phyloP scores from a whole-genome alignment of 2,113 vertebrate genomes.

The Orycteropus afer region DNA sequence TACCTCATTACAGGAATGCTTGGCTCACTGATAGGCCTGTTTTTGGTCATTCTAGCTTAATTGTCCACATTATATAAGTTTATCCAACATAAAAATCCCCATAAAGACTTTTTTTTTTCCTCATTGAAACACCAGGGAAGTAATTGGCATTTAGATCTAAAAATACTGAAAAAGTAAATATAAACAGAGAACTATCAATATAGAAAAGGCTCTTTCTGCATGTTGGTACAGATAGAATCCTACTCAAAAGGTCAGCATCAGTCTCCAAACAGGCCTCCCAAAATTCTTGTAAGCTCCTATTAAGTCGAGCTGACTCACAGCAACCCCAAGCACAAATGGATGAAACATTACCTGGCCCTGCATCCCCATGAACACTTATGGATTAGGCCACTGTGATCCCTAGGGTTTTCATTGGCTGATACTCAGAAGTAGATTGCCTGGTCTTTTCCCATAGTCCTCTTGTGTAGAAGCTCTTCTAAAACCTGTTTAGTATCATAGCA shows the following conservation, averaged over 20 bases:
- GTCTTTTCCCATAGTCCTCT: no score
- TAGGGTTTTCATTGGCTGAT: neutral
- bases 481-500: neutral
- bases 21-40: conserved; percentile 43
- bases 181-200: neutral
- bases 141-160: neutral
- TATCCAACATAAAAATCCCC: neutral
- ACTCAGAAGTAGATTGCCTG: neutral
- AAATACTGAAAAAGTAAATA: neutral
- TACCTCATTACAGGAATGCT: conserved; percentile 24
- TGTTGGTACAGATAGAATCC: neutral
- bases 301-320: neutral
- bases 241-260: neutral
- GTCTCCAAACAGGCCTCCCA: neutral
- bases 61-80: conserved; percentile 47
- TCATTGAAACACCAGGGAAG: neutral
- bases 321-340: neutral
- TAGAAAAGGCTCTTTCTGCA: neutral
- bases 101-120: neutral
- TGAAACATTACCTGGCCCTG: neutral
- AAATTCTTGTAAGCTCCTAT: neutral
- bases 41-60: conserved; percentile 49
- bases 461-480: neutral
- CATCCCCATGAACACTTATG: neutral
- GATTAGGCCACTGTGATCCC: neutral